These are phyloP conservation scores for Hycleus cichorii DNA, from an alignment of 1,140 invertebrate genomes.

Conservation along the genomic window DNA sequence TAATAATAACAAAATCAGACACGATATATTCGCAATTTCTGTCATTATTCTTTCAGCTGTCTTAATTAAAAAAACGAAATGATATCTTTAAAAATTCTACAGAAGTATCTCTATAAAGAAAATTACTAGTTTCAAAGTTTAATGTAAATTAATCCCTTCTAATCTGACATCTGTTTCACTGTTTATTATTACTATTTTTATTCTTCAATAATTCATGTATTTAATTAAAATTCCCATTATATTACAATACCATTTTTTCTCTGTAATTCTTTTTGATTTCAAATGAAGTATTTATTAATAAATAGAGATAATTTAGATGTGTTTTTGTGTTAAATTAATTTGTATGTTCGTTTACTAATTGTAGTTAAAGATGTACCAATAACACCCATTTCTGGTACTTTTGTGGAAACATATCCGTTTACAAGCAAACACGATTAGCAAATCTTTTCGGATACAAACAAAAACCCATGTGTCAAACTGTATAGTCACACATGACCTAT, in stretches of 20 bases:
- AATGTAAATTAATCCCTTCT: slow-evolving; percentile 17
- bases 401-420: slow-evolving; percentile 16
- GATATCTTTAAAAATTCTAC: slow-evolving; percentile 13
- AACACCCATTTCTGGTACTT: not conserved
- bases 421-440: slow-evolving; percentile 20
- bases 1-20: no score
- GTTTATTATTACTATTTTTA: no score
- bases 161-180: slow-evolving; percentile 19
- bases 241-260: not conserved
- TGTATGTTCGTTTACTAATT: not conserved
- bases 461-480: not conserved
- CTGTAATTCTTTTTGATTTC: no score
- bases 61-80: slow-evolving; percentile 13
- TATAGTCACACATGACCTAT: not conserved
- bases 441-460: slow-evolving; percentile 1
- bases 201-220: no score
- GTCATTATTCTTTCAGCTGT: slow-evolving; percentile 23
- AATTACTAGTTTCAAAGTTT: slow-evolving; percentile 13
- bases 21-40: not conserved
- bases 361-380: not conserved
- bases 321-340: slow-evolving; percentile 1
- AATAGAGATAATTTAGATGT: not conserved
- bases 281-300: no score
- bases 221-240: no score
- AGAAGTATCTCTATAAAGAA: slow-evolving; percentile 6